Conservation (phyloP, 2,797 vertebrate genomes). For the Hoplostethus atlanticus region DNA sequence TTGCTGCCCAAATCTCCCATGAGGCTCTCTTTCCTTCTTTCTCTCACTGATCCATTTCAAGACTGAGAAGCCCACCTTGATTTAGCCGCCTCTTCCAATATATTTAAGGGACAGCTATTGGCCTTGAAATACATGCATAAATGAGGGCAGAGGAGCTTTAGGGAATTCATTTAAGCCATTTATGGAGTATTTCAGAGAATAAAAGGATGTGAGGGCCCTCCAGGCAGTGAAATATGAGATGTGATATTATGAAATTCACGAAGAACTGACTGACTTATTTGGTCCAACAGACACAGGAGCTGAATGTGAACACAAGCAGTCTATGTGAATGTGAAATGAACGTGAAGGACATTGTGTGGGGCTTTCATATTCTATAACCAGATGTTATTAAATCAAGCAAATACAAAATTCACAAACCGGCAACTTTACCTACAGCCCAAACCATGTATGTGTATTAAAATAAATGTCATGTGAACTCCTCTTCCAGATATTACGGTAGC, state of each 20-base stretch:
- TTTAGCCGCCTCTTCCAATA: background rate
- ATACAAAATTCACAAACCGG: background rate
- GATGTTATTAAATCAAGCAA: background rate
- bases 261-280: background rate
- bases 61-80: conserved; percentile 21
- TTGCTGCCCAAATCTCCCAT: conserved; percentile 41
- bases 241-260: background rate
- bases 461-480: background rate
- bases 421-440: background rate
- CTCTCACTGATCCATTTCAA: conserved; percentile 11
- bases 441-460: background rate
- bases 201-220: background rate
- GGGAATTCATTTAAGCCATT: conserved; percentile 17
- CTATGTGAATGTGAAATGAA: background rate
- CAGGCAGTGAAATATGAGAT: conserved; percentile 1
- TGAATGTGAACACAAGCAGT: background rate
- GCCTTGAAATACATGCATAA: conserved; percentile 43
- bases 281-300: background rate
- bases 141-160: conserved; percentile 26
- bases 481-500: conserved; percentile 50
- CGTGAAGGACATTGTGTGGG: background rate
- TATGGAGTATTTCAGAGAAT: background rate
- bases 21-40: conserved; percentile 41
- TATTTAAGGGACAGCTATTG: conserved; percentile 40
- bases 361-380: background rate